These are phyloP conservation scores for Macropis europaea DNA, from an alignment of 2,888 invertebrate genomes.

Conservation along the genomic window DNA sequence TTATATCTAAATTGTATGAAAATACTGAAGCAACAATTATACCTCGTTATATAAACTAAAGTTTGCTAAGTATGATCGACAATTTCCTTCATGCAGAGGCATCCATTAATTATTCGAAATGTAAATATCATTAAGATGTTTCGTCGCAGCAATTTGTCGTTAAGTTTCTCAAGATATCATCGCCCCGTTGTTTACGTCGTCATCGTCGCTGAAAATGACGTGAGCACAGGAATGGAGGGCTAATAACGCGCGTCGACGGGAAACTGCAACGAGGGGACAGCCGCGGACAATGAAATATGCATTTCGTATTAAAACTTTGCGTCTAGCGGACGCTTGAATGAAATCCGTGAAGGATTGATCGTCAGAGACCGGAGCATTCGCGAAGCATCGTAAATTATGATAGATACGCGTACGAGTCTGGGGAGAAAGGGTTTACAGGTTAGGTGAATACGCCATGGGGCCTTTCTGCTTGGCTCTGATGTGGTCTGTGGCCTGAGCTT, in stretches of 20 bases:
- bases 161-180: not conserved
- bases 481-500: slow-evolving; percentile 78
- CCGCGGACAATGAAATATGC: slow-evolving; percentile 30
- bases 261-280: slow-evolving; percentile 12
- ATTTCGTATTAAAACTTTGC: slow-evolving; percentile 35
- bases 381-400: slow-evolving; percentile 51
- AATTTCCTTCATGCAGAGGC: no score
- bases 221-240: not conserved
- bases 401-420: slow-evolving; percentile 44
- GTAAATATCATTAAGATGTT: not conserved
- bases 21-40: no score
- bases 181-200: not conserved
- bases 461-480: slow-evolving; percentile 74
- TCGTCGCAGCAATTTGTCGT: not conserved
- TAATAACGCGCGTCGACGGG: not conserved
- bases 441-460: slow-evolving; percentile 73
- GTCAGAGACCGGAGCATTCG: slow-evolving; percentile 17
- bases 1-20: no score
- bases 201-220: not conserved
- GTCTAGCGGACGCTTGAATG: slow-evolving; percentile 13
- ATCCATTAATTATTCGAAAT: no score
- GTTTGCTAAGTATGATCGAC: not conserved
- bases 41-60: no score
- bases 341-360: slow-evolving; percentile 42
- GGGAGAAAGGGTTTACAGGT: slow-evolving; percentile 51